Evolutionary conservation across 2,888 invertebrate genomes (phyloP), one percentile per base, ranked within the genome.

Genomic region (Spisula subtruncata): DNA sequence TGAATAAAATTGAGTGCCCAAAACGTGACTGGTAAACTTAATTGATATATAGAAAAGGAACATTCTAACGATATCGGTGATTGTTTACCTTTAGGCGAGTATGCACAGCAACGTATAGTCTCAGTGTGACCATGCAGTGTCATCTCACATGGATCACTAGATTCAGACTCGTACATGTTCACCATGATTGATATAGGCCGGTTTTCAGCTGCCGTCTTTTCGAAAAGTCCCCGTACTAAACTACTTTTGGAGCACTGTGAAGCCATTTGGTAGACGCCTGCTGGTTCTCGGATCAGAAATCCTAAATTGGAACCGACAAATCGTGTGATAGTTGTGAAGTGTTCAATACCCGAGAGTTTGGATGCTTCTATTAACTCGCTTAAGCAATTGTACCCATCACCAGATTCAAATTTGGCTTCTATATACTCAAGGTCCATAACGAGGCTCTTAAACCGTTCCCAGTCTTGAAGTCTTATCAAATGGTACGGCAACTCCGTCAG

Each of bases 391-490:
- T 91, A 92, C 5, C 92, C 92, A 35, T 88, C 75, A 1, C 86
- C 91, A 6, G 92, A 89, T 81, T 92, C 92, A 48, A 92, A 92
- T 80, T 92, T 91, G 6, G 90, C 91, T 60, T 92, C 92, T 5
- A 92, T 82, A 32, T 92, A 92, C n/a, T 86, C 71, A 10, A 92
- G 81, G 35, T 92, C 89, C 32, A 91, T 46, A 0, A 84, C 91
- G 18, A 91, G 89, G n/a, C 81, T 89, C 54, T 83, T 60, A 48
- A 92, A 90, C 16, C 87, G 66, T 0, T 98, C 98, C 96, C 98
- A 98, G 46, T 95, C 92, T 35, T 91, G 81, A 46, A 94, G 92
- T 46, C 93, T 88, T 2, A 94, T 92, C 56, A 96, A 92, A 83
- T 96, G 95, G 91, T 93, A 95, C 0, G 96, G 96, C 80, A 96